Evolutionary conservation across 2,888 invertebrate genomes (phyloP).

Genomic region (Troilus luridus): DNA sequence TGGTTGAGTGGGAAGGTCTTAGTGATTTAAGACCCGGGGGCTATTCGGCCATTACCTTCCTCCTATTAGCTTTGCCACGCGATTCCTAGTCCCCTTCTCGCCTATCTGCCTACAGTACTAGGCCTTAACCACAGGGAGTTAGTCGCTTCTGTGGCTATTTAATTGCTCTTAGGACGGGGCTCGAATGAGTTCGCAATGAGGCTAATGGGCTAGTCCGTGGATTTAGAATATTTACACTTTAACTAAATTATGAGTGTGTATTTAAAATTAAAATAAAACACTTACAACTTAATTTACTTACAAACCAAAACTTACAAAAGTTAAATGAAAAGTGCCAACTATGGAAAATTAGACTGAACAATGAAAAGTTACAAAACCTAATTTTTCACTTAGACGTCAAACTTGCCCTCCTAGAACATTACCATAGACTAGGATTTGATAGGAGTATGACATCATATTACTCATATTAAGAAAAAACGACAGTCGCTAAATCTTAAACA

Average conservation of each 20-base stretch:
- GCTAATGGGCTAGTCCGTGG: background rate
- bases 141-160: slow-evolving; percentile 12
- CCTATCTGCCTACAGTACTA: background rate
- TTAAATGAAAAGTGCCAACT: too few relatives aligned
- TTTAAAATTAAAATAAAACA: too few relatives aligned
- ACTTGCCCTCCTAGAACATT: too few relatives aligned
- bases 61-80: slow-evolving; percentile 26
- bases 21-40: background rate
- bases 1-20: background rate
- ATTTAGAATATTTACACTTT: background rate
- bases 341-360: too few relatives aligned
- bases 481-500: too few relatives aligned
- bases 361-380: too few relatives aligned
- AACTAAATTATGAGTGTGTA: background rate
- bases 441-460: too few relatives aligned
- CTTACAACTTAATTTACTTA: too few relatives aligned
- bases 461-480: too few relatives aligned
- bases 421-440: too few relatives aligned
- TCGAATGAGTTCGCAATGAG: background rate
- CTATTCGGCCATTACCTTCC: slow-evolving; percentile 4
- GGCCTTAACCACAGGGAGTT: background rate
- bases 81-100: slow-evolving; percentile 14
- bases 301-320: too few relatives aligned
- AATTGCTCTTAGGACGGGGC: background rate
- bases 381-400: too few relatives aligned